Conservation (phyloP, 2,888 invertebrate genomes). For the Spilarctia lutea region DNA sequence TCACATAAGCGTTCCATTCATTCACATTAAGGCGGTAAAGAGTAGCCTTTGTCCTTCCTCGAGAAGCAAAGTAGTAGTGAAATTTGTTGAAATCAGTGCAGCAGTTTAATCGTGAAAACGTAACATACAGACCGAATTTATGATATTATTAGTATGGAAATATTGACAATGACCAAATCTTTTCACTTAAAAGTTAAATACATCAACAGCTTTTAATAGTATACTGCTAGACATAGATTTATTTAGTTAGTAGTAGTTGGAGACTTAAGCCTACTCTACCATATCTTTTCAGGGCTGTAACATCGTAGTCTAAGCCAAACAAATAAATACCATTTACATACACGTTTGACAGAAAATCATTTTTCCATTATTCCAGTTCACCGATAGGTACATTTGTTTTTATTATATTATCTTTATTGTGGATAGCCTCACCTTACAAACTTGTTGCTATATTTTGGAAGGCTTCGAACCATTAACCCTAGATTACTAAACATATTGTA, state of each 20-base stretch:
- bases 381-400: not conserved
- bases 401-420: constrained; percentile 3
- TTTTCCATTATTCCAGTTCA: not conserved
- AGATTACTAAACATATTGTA: constrained; percentile 24
- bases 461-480: constrained; percentile 8
- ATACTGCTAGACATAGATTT: too few species aligned
- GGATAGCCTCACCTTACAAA: constrained; percentile 6
- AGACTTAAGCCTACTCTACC: not conserved
- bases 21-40: too few species aligned
- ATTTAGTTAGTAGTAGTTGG: too few species aligned
- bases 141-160: not conserved
- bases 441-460: constrained; percentile 16
- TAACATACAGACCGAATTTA: too few species aligned
- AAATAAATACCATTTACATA: not conserved
- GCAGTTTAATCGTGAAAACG: too few species aligned
- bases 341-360: not conserved
- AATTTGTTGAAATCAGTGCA: too few species aligned
- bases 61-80: too few species aligned
- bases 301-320: not conserved
- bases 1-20: too few species aligned
- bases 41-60: too few species aligned
- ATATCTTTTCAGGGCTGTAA: not conserved
- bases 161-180: too few species aligned
- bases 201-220: too few species aligned
- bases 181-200: too few species aligned